A percentile compares a stretch with the other conserved stretches of the same genome.
Evolutionary conservation across 1,140 invertebrate genomes (phyloP).

Genomic region (Hyles vespertilio): DNA sequence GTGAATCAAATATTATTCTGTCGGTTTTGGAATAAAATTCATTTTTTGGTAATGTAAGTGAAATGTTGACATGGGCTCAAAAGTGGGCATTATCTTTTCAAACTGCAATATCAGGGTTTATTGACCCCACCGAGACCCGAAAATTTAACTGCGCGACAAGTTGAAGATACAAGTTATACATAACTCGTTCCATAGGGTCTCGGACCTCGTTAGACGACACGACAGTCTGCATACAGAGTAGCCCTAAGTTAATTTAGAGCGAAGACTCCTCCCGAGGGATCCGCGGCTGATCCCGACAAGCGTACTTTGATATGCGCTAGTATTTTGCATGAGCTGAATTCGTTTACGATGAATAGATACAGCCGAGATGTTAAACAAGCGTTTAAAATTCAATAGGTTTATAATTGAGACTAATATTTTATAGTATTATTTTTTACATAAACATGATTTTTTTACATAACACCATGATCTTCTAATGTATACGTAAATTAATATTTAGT

Average conservation of each 20-base stretch:
- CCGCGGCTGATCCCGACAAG: conserved; percentile 44
- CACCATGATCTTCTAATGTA: too few relatives aligned
- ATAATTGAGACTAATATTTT: too few relatives aligned
- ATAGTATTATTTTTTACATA: too few relatives aligned
- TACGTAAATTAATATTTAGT: too few relatives aligned
- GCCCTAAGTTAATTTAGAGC: conserved; percentile 65
- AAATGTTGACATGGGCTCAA: too few relatives aligned
- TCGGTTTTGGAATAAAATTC: too few relatives aligned
- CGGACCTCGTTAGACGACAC: conserved; percentile 49
- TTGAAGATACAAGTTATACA: conserved; percentile 17
- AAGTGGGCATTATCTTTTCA: too few relatives aligned
- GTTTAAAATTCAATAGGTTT: conserved; percentile 9
- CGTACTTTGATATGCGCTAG: conserved; percentile 44
- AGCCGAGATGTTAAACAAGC: too few relatives aligned
- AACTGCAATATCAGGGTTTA: too few relatives aligned
- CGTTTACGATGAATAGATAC: conserved; percentile 30
- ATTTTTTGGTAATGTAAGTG: too few relatives aligned
- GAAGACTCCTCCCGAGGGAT: conserved; percentile 42
- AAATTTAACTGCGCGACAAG: conserved; percentile 20
- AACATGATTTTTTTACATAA: too few relatives aligned
- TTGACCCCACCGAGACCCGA: conserved; percentile 6
- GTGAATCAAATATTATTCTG: too few relatives aligned
- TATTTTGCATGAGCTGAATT: conserved; percentile 45
- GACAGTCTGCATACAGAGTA: conserved; percentile 67
- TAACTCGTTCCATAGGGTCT: conserved; percentile 31